Base-by-base conservation (phyloP, 2,888 invertebrate species). In the Crematogaster levior region DNA sequence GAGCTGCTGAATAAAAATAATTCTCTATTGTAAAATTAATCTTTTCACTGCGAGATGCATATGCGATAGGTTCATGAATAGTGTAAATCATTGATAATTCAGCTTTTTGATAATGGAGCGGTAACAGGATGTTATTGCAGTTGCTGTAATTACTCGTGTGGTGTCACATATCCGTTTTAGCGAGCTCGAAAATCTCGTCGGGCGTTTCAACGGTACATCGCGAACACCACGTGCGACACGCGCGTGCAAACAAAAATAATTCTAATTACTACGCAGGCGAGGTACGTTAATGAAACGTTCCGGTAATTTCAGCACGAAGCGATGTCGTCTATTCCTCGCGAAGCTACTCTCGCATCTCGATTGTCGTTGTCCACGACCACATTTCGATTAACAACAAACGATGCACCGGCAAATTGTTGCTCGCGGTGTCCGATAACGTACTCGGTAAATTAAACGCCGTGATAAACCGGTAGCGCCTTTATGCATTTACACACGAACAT, bases 401-500 rank as follows among this genome's bases (percentile, higher is more conserved):
- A 80, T 80, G 81, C 60, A 43, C 85, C 84, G 81, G 89, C 89
- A 89, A 90, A 89, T 89, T 90, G 86, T 89, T 89, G 89, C 81
- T 82, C 82, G 73, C 61, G 81, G 56, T 81, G 48, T 15, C 73
- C 65, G 87, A 87, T 88, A 87, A 84, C 85, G 82, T 53, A 81
- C 81, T 63, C 75, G 85, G 87, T 90, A 90, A 90, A 90, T 89
- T 88, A 89, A 90, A 84, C 85, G 82, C 60, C 68, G 70, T 77
- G 89, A 89, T 89, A 89, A 89, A 89, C 85, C 85, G 81, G 88
- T 86, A 89, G 86, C 85, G 65, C 84, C 84, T 81, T 83, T 37
- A 58, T 37, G 51, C 56, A n/a, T 15, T 18, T 40, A 4, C 53
- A 21, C 21, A 10, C 10, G 3, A 24, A 18, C 3, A 60, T 18